A percentile compares a stretch with the other conserved stretches of the same genome.
These are phyloP conservation scores for Eurytoma adleriae DNA, from an alignment of 2,888 invertebrate species.

Conservation along the genomic window DNA sequence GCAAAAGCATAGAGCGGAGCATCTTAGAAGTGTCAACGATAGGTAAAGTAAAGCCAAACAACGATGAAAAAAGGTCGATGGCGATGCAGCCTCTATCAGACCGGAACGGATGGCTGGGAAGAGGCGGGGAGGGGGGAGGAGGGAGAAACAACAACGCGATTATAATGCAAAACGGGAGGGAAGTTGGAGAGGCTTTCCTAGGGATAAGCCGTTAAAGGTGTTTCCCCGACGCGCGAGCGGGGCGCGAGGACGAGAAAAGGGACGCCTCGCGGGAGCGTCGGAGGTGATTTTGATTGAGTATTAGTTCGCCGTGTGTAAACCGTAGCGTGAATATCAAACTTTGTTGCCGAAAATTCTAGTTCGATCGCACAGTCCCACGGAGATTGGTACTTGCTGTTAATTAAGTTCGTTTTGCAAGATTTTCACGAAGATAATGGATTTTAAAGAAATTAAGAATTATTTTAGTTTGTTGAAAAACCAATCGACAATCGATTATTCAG, in stretches of 20 bases:
- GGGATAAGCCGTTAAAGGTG: constrained; percentile 53
- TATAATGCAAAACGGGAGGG: constrained; percentile 33
- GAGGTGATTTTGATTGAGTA: constrained; percentile 53
- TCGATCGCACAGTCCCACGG: neutral
- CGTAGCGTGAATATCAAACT: neutral
- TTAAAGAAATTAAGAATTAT: no score
- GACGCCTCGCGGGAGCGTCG: neutral
- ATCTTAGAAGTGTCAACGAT: no score
- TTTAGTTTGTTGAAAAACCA: no score
- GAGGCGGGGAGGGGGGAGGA: neutral
- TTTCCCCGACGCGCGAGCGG: constrained; percentile 25
- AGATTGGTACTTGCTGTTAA: no score
- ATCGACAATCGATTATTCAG: no score
- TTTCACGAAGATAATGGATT: neutral
- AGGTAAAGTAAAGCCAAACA: no score
- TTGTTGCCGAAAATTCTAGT: constrained; percentile 10
- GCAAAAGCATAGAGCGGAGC: no score
- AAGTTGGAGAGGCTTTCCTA: constrained; percentile 27
- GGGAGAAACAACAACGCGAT: constrained; percentile 30
- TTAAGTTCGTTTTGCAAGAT: no score
- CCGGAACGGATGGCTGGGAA: neutral
- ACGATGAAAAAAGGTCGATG: no score
- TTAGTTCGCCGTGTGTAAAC: constrained; percentile 14
- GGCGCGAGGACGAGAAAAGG: constrained; percentile 35
- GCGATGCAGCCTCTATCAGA: no score